A percentile compares a stretch with the other conserved stretches of the same genome.
Evolutionary conservation across 2,113 vertebrate species (phyloP).

Genomic region (Benitochromis conjunctus): DNA sequence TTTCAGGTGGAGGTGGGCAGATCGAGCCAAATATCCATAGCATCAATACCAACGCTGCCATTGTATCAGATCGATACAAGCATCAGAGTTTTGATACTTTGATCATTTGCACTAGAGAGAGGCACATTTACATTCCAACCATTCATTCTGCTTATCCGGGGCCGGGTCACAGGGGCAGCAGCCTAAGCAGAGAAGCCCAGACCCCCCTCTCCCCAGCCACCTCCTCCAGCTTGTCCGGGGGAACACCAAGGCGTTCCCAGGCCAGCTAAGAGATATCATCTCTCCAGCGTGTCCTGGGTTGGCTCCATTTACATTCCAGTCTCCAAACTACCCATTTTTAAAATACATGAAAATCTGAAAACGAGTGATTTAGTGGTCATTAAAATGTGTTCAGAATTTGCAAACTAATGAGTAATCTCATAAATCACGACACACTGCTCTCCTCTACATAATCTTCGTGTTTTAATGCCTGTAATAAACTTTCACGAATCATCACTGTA

Average conservation of each 20-base stretch:
- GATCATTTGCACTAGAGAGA: not conserved
- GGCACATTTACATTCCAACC: not conserved
- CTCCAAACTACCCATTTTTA: not conserved
- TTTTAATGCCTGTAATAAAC: not conserved
- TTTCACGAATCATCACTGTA: not conserved
- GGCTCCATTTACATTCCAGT: not conserved
- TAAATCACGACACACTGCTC: not conserved
- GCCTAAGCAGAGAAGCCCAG: not conserved
- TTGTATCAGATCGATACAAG: not conserved
- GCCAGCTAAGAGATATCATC: not conserved
- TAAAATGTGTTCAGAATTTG: not conserved
- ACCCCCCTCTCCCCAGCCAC: not conserved
- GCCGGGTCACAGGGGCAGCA: fast-evolving
- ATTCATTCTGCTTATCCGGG: not conserved
- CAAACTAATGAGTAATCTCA: not conserved
- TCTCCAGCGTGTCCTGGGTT: not conserved
- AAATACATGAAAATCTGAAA: not conserved
- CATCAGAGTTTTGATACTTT: not conserved
- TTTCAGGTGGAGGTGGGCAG: not conserved
- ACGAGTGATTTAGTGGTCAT: not conserved
- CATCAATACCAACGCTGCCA: not conserved
- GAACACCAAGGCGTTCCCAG: not conserved
- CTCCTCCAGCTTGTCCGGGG: not conserved
- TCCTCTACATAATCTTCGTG: fast-evolving
- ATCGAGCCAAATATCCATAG: not conserved